Conservation (phyloP, 2,113 vertebrate genomes). For the Sarotherodon lohbergeri region DNA sequence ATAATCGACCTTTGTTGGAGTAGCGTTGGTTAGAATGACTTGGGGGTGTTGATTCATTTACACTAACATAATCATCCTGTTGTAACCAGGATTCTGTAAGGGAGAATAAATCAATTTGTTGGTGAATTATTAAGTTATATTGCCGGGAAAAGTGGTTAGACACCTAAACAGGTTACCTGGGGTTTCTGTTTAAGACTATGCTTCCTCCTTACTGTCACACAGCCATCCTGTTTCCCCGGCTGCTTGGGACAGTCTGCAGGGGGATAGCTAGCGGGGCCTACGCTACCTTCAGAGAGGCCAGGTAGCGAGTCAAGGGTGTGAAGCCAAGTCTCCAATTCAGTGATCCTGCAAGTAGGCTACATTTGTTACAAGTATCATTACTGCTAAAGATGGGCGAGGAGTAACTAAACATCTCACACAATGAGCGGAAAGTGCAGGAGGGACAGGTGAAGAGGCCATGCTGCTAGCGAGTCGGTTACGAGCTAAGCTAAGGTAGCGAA, state of each 20-base stretch:
- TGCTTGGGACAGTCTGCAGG: not conserved
- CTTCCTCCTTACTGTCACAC: not conserved
- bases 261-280: not conserved
- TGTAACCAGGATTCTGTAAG: not conserved
- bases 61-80: not conserved
- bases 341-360: not conserved
- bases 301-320: not conserved
- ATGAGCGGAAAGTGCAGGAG: not conserved
- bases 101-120: not conserved
- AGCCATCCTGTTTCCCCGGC: not conserved
- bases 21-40: not conserved
- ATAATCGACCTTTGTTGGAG: not conserved
- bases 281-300: not conserved
- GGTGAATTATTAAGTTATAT: not conserved
- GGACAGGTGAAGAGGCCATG: not conserved
- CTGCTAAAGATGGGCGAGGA: not conserved
- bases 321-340: not conserved
- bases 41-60: not conserved
- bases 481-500: not conserved
- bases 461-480: not conserved
- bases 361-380: not conserved
- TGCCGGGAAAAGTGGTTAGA: not conserved
- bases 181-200: not conserved
- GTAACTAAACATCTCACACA: not conserved
- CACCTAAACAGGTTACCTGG: not conserved